A percentile compares a stretch with the other conserved stretches of the same genome.
These are phyloP conservation scores for Panurus biarmicus DNA, from an alignment of 2,113 vertebrate species.

Conservation along the genomic window DNA sequence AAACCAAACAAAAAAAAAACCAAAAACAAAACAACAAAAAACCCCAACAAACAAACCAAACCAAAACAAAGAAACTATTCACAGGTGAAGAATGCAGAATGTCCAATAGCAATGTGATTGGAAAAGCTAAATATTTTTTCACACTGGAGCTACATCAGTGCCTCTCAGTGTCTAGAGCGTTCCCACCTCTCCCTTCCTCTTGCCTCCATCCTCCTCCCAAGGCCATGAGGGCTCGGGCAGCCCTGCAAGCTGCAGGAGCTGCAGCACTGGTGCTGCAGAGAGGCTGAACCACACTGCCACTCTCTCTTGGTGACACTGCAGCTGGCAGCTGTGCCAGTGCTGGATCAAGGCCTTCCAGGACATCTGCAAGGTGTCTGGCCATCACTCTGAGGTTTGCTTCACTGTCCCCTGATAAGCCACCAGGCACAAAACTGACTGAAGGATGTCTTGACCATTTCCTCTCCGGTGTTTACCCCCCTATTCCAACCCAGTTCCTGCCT, in stretches of 20 bases:
- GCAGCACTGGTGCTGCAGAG: accelerated
- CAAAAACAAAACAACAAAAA: no score
- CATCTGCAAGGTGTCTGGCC: not conserved
- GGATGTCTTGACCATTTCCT: not conserved
- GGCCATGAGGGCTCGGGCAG: not conserved
- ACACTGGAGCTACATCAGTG: not conserved
- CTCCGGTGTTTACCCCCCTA: not conserved
- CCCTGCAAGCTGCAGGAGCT: accelerated
- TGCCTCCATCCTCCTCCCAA: not conserved
- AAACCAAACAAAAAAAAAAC: no score
- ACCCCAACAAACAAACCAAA: no score
- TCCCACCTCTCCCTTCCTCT: not conserved
- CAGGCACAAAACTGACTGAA: not conserved
- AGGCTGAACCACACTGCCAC: not conserved
- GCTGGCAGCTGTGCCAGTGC: not conserved
- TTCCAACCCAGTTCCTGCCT: not conserved
- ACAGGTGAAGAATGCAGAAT: not conserved
- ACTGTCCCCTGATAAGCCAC: not conserved
- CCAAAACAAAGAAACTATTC: not conserved
- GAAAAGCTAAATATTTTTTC: not conserved
- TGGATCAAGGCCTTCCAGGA: not conserved
- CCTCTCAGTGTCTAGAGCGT: not conserved
- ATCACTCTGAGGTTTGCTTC: not conserved
- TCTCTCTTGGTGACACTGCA: not conserved
- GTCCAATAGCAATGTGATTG: not conserved